These are phyloP conservation scores for Lamellibrachia columna DNA, from an alignment of 2,888 invertebrate species.

Conservation along the genomic window DNA sequence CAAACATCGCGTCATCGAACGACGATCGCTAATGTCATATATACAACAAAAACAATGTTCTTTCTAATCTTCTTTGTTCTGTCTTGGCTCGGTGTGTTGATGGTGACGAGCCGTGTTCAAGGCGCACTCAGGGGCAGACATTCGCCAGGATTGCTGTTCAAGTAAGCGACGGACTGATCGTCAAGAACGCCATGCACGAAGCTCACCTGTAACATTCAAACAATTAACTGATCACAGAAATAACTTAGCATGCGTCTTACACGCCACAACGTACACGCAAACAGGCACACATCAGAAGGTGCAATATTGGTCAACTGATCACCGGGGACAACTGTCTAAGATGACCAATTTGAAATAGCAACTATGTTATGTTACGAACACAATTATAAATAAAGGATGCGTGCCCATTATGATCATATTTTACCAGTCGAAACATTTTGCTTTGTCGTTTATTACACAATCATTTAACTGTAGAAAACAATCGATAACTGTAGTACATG, in stretches of 20 bases:
- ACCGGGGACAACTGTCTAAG: too few species aligned
- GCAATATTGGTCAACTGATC: too few species aligned
- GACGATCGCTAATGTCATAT: background rate
- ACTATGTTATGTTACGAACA: too few species aligned
- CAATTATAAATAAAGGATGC: too few species aligned
- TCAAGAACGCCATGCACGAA: background rate
- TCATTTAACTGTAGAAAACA: background rate
- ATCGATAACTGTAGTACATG: background rate
- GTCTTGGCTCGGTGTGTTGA: background rate
- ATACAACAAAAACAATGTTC: background rate
- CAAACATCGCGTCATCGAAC: background rate
- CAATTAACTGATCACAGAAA: background rate
- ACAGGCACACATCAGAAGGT: background rate
- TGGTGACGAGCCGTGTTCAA: background rate
- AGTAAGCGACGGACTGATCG: background rate
- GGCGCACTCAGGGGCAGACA: background rate
- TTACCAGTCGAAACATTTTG: background rate
- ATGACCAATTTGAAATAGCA: too few species aligned
- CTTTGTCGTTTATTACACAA: background rate
- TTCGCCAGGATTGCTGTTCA: background rate
- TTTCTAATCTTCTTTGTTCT: background rate
- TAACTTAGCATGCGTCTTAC: too few species aligned
- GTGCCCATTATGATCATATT: background rate
- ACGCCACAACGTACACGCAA: too few species aligned
- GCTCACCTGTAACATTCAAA: background rate